phyloP scores from a whole-genome alignment of 2,797 vertebrate genomes.

The Cynodonichthys magdalenae region DNA sequence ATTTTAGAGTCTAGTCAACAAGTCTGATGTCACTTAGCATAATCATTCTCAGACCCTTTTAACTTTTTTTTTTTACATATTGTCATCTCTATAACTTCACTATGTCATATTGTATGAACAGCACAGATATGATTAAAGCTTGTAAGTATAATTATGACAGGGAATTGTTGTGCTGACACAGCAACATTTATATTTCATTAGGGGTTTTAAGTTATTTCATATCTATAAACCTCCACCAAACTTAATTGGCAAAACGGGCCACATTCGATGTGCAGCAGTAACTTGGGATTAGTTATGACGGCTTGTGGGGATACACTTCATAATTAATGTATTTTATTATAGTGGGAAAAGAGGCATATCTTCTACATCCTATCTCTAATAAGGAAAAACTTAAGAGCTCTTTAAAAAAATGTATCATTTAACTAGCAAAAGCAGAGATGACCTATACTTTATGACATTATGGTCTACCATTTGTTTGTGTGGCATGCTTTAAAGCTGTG shows the following conservation, averaged over 20 bases:
- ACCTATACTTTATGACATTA: background rate
- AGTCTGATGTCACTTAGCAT: slow-evolving; percentile 21
- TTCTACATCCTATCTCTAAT: background rate
- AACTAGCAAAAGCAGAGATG: slow-evolving; percentile 8
- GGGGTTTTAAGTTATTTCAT: slow-evolving; percentile 39
- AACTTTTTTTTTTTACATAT: slow-evolving; percentile 12
- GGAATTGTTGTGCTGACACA: slow-evolving; percentile 65
- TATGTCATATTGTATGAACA: slow-evolving; percentile 57
- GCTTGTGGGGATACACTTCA: slow-evolving; percentile 28
- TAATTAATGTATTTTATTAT: slow-evolving; percentile 57
- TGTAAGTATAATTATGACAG: slow-evolving; percentile 62
- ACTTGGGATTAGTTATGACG: slow-evolving; percentile 31
- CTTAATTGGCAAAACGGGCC: slow-evolving; percentile 48
- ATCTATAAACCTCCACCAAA: slow-evolving; percentile 38
- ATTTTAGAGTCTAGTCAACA: slow-evolving; percentile 27
- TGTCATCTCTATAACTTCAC: slow-evolving; percentile 36
- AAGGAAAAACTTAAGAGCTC: slow-evolving; percentile 11
- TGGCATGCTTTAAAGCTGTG: no score
- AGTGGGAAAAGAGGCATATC: slow-evolving; percentile 5
- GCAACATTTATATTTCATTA: slow-evolving; percentile 43
- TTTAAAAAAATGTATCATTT: slow-evolving; percentile 35
- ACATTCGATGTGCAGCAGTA: slow-evolving; percentile 29
- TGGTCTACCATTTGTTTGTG: slow-evolving; percentile 23
- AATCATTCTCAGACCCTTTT: slow-evolving; percentile 35
- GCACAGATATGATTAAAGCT: slow-evolving; percentile 47